Conservation (phyloP, 2,113 vertebrate genomes). For the Silurus asotus region DNA sequence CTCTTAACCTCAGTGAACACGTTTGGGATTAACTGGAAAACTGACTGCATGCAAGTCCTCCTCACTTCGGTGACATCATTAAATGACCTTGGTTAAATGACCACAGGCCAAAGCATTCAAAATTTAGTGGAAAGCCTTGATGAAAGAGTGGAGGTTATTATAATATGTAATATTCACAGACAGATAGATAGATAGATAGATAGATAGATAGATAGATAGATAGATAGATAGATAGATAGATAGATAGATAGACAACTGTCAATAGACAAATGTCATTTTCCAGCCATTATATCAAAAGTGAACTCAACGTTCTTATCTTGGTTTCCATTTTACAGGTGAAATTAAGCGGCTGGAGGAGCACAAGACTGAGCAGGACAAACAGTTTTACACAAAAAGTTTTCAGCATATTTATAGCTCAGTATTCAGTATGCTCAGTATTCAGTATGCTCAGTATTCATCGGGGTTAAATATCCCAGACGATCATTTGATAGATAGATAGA, state of each 20-base stretch:
- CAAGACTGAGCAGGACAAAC: conserved; percentile 85
- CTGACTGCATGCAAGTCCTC: neutral
- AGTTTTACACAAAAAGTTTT: conserved; percentile 61
- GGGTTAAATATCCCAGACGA: neutral
- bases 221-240: neutral
- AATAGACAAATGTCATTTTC: neutral
- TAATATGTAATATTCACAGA: neutral
- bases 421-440: no score
- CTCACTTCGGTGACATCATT: neutral
- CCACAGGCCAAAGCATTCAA: neutral
- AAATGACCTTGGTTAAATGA: neutral
- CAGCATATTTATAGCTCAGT: neutral
- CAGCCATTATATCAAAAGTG: neutral
- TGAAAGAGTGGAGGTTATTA: neutral
- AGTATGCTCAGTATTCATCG: no score
- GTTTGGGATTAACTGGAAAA: neutral
- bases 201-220: no score
- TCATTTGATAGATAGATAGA: no score
- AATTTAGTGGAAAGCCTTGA: neutral
- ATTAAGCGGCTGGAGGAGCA: conserved; percentile 88
- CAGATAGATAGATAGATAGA: neutral
- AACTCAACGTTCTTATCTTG: neutral
- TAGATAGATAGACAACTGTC: neutral
- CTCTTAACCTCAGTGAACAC: neutral
- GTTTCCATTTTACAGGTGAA: conserved; percentile 72